Evolutionary conservation across 2,113 vertebrate species (phyloP).

Genomic region (Centropus unirufus): DNA sequence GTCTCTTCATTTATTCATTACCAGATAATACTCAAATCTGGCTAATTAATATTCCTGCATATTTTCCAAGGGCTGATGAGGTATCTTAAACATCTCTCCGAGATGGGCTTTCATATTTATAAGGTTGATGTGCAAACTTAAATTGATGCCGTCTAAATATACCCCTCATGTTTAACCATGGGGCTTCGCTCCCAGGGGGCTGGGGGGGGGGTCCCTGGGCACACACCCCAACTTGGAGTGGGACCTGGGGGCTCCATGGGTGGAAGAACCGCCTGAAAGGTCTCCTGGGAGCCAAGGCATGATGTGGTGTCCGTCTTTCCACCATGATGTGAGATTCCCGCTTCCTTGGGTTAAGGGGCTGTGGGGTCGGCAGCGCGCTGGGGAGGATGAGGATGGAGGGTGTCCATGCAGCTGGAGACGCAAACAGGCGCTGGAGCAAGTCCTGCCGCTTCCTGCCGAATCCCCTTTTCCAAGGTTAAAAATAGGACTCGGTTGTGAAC

Average conservation of each 20-base stretch:
- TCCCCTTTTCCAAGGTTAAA: constrained; percentile 32
- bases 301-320: background rate
- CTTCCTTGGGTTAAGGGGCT: background rate
- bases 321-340: background rate
- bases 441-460: background rate
- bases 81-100: constrained; percentile 29
- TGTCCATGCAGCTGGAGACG: rapidly evolving
- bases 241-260: background rate
- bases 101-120: constrained; percentile 70
- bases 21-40: constrained; percentile 60
- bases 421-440: background rate
- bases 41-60: constrained; percentile 72
- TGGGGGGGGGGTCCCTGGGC: background rate
- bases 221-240: rapidly evolving
- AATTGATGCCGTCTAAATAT: constrained; percentile 47
- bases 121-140: constrained; percentile 52
- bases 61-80: constrained; percentile 65
- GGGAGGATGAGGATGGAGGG: background rate
- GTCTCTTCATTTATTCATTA: constrained; percentile 56
- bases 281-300: rapidly evolving
- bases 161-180: constrained; percentile 40
- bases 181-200: background rate
- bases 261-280: rapidly evolving
- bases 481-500: constrained; percentile 28
- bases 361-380: background rate